A percentile compares a stretch with the other conserved stretches of the same genome.
phyloP scores from a whole-genome alignment of 2,888 invertebrate species.

The Diachrysia chrysitis region DNA sequence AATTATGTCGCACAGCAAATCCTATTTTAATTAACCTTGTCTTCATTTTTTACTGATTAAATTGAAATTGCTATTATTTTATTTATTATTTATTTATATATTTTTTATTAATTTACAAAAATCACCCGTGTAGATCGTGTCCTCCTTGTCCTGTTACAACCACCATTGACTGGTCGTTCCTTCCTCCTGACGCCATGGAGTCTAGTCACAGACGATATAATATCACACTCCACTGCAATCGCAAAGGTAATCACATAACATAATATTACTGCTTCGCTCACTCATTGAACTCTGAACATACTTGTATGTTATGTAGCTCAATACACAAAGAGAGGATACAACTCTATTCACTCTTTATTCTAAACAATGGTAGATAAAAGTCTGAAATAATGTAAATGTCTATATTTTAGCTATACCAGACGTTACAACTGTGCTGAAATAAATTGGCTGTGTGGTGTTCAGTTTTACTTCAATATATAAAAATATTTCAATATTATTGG shows the following conservation, averaged over 20 bases:
- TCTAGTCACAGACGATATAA: constrained; percentile 73
- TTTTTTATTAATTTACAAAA: constrained; percentile 21
- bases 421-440: too few relatives aligned
- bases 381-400: too few relatives aligned
- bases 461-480: too few relatives aligned
- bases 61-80: too few relatives aligned
- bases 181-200: constrained; percentile 76
- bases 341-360: neutral
- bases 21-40: too few relatives aligned
- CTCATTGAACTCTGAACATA: constrained; percentile 22
- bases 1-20: too few relatives aligned
- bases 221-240: constrained; percentile 65
- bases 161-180: constrained; percentile 81
- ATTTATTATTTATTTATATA: neutral
- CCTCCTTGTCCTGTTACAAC: constrained; percentile 51
- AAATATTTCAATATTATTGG: too few relatives aligned
- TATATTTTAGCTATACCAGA: too few relatives aligned
- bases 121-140: constrained; percentile 58
- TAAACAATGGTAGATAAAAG: too few relatives aligned
- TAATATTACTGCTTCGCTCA: constrained; percentile 24
- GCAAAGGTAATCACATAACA: constrained; percentile 60
- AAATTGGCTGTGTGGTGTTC: too few relatives aligned
- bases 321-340: neutral
- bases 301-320: neutral
- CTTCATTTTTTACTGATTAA: too few relatives aligned